These are phyloP conservation scores for Prochilodus magdalenae DNA, from an alignment of 2,113 vertebrate genomes.

Conservation along the genomic window DNA sequence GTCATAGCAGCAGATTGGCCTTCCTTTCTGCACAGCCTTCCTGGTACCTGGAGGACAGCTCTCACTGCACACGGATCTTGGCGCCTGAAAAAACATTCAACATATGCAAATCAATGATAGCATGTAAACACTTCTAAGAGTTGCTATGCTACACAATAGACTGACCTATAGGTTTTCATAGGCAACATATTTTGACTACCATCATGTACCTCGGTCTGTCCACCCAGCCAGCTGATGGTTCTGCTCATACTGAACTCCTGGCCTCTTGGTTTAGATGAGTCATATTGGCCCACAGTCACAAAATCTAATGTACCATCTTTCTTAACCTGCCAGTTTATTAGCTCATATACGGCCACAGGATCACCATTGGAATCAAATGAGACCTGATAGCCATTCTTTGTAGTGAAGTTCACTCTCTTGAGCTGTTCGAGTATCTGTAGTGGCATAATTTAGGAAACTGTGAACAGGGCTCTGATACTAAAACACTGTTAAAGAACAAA, in stretches of 20 bases:
- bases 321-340: conserved; percentile 77
- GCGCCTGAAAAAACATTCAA: conserved; percentile 53
- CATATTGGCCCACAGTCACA: conserved; percentile 73
- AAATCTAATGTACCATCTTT: conserved; percentile 65
- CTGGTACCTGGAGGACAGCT: conserved; percentile 71
- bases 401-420: conserved; percentile 65
- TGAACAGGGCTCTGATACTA: neutral
- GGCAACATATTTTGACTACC: no score
- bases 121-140: neutral
- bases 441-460: neutral
- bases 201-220: conserved; percentile 71
- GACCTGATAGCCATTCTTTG: conserved; percentile 67
- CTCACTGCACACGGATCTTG: conserved; percentile 68
- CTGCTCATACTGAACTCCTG: conserved; percentile 72
- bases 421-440: conserved; percentile 66
- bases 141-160: no score
- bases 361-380: conserved; percentile 76
- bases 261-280: conserved; percentile 68
- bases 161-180: no score
- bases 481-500: no score
- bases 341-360: conserved; percentile 74
- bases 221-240: conserved; percentile 72
- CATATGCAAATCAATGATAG: no score
- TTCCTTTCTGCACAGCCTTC: conserved; percentile 69
- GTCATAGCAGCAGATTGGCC: conserved; percentile 72